Percentiles rank a stretch among this genome's conserved stretches.
Evolutionary conservation across 2,888 invertebrate species (phyloP).

Genomic region (Diachrysia chrysitis): DNA sequence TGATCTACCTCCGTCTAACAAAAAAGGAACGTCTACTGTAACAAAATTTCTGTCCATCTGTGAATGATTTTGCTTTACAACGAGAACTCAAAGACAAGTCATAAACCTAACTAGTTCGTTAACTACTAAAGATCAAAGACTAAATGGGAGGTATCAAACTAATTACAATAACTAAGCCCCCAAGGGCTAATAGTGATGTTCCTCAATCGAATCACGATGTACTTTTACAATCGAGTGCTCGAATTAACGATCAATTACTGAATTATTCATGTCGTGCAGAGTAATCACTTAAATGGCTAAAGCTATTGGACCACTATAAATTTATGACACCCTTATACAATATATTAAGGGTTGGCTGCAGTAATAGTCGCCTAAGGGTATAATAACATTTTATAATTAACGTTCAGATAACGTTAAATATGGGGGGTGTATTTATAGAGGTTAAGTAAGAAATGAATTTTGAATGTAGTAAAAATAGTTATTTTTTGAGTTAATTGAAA

Average conservation of each 20-base stretch:
- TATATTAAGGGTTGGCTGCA: slow-evolving; percentile 50
- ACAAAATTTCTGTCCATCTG: no score
- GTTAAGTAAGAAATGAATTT: neutral
- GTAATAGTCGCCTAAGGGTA: slow-evolving; percentile 52
- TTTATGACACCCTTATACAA: slow-evolving; percentile 61
- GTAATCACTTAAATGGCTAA: slow-evolving; percentile 63
- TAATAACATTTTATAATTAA: slow-evolving; percentile 53
- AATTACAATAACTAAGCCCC: slow-evolving; percentile 1
- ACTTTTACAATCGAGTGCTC: slow-evolving; percentile 37
- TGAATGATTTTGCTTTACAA: no score
- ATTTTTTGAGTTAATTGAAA: no score
- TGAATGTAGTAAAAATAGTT: neutral
- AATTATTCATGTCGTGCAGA: slow-evolving; percentile 64
- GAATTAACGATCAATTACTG: slow-evolving; percentile 62
- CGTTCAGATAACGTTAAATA: slow-evolving; percentile 15
- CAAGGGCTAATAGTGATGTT: slow-evolving; percentile 25
- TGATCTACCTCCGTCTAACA: no score
- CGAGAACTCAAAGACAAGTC: neutral
- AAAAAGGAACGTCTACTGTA: no score
- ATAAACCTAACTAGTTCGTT: neutral
- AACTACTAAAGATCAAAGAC: neutral
- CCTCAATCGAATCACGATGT: slow-evolving; percentile 14
- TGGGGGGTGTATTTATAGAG: slow-evolving; percentile 1
- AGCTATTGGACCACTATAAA: slow-evolving; percentile 58
- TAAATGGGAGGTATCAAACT: neutral